Conservation (phyloP, 1,140 invertebrate species). For the Adoxophyes honmai region DNA sequence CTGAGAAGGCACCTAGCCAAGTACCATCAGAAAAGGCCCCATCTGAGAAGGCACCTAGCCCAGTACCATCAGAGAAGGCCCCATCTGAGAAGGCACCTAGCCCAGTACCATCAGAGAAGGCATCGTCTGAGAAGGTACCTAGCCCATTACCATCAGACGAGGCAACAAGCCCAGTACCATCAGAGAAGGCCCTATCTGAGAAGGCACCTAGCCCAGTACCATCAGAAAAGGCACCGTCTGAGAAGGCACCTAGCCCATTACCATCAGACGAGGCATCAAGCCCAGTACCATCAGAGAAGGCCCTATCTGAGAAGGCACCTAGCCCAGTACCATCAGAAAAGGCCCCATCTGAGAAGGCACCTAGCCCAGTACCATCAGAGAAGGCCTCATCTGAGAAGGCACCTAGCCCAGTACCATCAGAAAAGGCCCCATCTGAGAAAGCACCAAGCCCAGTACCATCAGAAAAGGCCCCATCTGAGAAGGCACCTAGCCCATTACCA, state of each 20-base stretch:
- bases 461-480: conserved; percentile 1
- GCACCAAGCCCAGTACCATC: not conserved
- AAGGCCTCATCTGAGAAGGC: not conserved
- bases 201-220: not conserved
- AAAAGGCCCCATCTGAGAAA: not conserved
- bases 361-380: not conserved
- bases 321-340: not conserved
- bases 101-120: not conserved
- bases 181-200: not conserved
- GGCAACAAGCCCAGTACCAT: not conserved
- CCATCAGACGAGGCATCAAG: no score
- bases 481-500: not conserved
- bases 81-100: not conserved
- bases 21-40: not conserved
- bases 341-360: not conserved
- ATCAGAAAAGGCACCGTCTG: not conserved
- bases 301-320: conserved; percentile 5
- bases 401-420: not conserved
- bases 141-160: no score
- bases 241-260: no score
- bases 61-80: not conserved
- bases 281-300: not conserved
- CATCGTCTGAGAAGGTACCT: not conserved
- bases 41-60: not conserved
- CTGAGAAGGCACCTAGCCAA: not conserved